Conservation (phyloP, 2,113 vertebrate species). For the Nestor notabilis region DNA sequence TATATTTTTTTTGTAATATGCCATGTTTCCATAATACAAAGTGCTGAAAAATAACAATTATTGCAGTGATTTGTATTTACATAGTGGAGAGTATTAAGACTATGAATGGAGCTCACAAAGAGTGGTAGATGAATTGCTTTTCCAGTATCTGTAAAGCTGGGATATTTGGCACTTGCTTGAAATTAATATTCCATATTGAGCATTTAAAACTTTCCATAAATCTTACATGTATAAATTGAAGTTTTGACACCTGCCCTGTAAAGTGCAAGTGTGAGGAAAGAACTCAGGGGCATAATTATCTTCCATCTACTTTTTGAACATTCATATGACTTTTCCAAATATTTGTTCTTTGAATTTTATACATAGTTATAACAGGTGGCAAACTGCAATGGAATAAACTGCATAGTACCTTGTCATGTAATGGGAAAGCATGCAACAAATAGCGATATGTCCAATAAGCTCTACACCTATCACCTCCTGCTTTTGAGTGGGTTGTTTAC, state of each 20-base stretch:
- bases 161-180: neutral
- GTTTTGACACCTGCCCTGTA: slow-evolving; percentile 62
- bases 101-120: neutral
- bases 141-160: slow-evolving; percentile 27
- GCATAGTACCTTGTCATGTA: neutral
- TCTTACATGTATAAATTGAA: slow-evolving; percentile 30
- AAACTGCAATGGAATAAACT: slow-evolving; percentile 41
- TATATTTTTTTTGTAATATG: neutral
- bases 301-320: slow-evolving; percentile 16
- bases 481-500: neutral
- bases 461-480: neutral
- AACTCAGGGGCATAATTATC: slow-evolving; percentile 32
- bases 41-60: neutral
- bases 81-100: neutral
- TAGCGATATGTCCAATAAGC: neutral
- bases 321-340: slow-evolving; percentile 50
- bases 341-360: slow-evolving; percentile 33
- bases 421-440: neutral
- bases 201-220: slow-evolving; percentile 34
- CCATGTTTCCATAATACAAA: neutral
- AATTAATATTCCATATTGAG: slow-evolving; percentile 41
- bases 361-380: slow-evolving; percentile 57
- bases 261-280: slow-evolving; percentile 36
- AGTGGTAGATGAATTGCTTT: slow-evolving; percentile 6
- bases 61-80: neutral